Evolutionary conservation across 2,797 vertebrate genomes (phyloP).

Genomic region (Cirrhinus molitorella): DNA sequence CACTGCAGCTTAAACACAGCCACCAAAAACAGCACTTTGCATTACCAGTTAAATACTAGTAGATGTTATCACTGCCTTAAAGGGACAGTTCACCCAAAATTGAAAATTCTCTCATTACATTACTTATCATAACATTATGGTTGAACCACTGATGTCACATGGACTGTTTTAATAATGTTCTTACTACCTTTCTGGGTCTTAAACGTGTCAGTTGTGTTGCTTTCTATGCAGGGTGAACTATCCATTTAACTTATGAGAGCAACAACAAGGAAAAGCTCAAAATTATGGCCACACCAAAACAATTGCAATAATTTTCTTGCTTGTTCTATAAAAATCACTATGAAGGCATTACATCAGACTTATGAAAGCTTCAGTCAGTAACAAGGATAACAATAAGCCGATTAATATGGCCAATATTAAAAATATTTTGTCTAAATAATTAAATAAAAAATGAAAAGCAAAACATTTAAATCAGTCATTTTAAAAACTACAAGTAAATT

Average conservation of each 20-base stretch:
- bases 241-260: background rate
- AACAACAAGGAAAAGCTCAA: background rate
- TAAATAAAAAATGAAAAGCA: background rate
- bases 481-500: background rate
- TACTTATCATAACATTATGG: too few relatives aligned
- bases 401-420: background rate
- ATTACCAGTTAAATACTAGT: background rate
- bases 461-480: background rate
- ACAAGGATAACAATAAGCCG: background rate
- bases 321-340: background rate
- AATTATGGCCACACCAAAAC: background rate
- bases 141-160: background rate
- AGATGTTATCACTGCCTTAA: constrained; percentile 7
- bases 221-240: background rate
- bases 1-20: background rate
- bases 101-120: background rate
- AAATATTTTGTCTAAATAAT: background rate
- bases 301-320: background rate
- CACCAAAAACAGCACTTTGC: background rate
- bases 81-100: background rate
- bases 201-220: background rate
- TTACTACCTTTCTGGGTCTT: background rate
- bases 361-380: background rate
- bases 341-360: background rate
- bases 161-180: background rate